These are phyloP conservation scores for Pandemis corylana DNA, from an alignment of 2,888 invertebrate genomes.

Conservation along the genomic window DNA sequence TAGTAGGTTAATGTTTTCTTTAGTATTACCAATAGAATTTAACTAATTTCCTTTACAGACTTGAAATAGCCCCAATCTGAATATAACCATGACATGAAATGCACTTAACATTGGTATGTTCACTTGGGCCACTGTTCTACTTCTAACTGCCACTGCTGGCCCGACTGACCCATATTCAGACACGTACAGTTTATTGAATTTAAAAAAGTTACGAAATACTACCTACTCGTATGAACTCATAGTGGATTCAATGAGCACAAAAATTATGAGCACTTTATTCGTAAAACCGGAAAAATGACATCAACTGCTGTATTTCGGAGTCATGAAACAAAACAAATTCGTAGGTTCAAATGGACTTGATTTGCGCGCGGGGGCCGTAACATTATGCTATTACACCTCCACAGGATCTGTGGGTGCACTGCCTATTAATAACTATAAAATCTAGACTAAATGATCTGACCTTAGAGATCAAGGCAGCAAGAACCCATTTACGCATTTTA, in stretches of 20 bases:
- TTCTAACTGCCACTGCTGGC: background rate
- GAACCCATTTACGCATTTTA: constrained; percentile 55
- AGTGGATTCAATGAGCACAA: constrained; percentile 23
- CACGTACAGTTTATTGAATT: constrained; percentile 23
- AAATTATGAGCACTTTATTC: constrained; percentile 35
- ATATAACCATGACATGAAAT: background rate
- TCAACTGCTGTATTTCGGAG: constrained; percentile 53
- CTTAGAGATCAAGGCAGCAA: constrained; percentile 37
- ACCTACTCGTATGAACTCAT: constrained; percentile 22
- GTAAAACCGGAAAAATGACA: constrained; percentile 51
- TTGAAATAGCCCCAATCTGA: background rate
- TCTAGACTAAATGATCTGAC: constrained; percentile 42
- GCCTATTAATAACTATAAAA: constrained; percentile 40
- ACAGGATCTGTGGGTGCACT: constrained; percentile 65
- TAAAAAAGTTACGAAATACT: constrained; percentile 23
- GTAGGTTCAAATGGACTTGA: constrained; percentile 51
- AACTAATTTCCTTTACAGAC: background rate
- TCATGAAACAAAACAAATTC: constrained; percentile 54
- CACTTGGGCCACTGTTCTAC: background rate
- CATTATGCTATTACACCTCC: constrained; percentile 72
- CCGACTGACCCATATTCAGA: constrained; percentile 28
- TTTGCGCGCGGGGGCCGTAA: constrained; percentile 63
- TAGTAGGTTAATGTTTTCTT: too few species aligned
- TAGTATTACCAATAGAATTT: too few species aligned
- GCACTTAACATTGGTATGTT: background rate